These are phyloP conservation scores for Oryzias woworae DNA, from an alignment of 2,113 vertebrate genomes.

Conservation along the genomic window DNA sequence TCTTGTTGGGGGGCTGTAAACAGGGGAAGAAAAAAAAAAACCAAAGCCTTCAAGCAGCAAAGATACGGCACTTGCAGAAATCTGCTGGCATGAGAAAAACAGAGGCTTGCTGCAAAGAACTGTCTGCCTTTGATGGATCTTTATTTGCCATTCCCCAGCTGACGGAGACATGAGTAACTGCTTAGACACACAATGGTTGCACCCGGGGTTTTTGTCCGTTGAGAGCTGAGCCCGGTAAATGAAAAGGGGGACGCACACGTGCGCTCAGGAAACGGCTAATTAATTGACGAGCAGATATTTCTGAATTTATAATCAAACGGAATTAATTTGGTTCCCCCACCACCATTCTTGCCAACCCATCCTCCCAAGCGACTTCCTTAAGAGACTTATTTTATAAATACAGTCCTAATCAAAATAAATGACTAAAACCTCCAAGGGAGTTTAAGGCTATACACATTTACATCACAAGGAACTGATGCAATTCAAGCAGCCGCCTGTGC, in stretches of 20 bases:
- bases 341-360: slow-evolving; percentile 45
- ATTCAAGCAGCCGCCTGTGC: slow-evolving; percentile 64
- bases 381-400: slow-evolving; percentile 74
- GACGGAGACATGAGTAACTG: slow-evolving; percentile 40
- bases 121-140: slow-evolving; percentile 64
- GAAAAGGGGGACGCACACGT: slow-evolving; percentile 40
- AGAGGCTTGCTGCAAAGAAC: slow-evolving; percentile 54
- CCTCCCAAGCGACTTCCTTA: slow-evolving; percentile 67
- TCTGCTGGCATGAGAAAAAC: slow-evolving; percentile 32
- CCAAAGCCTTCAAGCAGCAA: slow-evolving; percentile 53
- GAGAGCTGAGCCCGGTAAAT: slow-evolving; percentile 51
- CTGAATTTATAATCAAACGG: slow-evolving; percentile 73
- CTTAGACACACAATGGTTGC: slow-evolving; percentile 60
- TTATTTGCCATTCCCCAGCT: slow-evolving; percentile 47
- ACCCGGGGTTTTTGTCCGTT: slow-evolving; percentile 60
- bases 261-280: slow-evolving; percentile 66
- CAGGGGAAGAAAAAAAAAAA: slow-evolving; percentile 32
- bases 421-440: slow-evolving; percentile 69
- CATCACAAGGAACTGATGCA: slow-evolving; percentile 69
- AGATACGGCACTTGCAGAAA: slow-evolving; percentile 37
- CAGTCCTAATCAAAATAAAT: slow-evolving; percentile 78
- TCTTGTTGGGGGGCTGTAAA: slow-evolving; percentile 39
- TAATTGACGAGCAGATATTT: slow-evolving; percentile 73
- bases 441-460: slow-evolving; percentile 65
- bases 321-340: slow-evolving; percentile 62